These are phyloP conservation scores for Toxonevra muliebris DNA, from an alignment of 2,888 invertebrate species.

Conservation along the genomic window DNA sequence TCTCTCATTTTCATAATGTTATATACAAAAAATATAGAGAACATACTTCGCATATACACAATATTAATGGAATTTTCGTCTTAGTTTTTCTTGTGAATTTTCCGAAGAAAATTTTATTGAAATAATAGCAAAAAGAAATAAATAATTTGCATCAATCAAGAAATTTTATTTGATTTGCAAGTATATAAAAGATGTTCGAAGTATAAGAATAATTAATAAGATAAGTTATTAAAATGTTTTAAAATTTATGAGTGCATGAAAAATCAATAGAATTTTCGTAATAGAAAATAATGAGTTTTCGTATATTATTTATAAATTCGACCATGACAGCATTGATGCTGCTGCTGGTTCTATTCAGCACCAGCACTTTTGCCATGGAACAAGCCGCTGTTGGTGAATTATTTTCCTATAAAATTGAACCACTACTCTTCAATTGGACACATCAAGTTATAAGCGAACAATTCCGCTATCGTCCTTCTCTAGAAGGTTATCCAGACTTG, in stretches of 20 bases:
- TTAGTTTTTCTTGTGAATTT: too few species aligned
- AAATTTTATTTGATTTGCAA: too few species aligned
- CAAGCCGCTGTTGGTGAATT: constrained; percentile 71
- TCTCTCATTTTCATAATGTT: too few species aligned
- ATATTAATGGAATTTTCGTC: too few species aligned
- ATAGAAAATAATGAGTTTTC: constrained; percentile 8
- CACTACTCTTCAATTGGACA: constrained; percentile 83
- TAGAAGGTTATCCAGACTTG: constrained; percentile 82
- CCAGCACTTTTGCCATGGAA: constrained; percentile 39
- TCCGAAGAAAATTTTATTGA: too few species aligned
- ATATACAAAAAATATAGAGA: too few species aligned
- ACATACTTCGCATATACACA: too few species aligned
- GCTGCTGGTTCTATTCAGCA: constrained; percentile 5
- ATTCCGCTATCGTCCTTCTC: constrained; percentile 74
- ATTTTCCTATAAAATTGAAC: constrained; percentile 80
- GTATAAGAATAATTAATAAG: too few species aligned
- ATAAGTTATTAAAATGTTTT: not conserved
- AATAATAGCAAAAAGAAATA: too few species aligned
- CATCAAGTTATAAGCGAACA: constrained; percentile 61
- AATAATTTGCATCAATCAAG: too few species aligned
- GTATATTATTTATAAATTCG: constrained; percentile 9
- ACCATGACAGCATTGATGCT: constrained; percentile 4
- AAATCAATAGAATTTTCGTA: not conserved
- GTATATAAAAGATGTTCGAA: too few species aligned
- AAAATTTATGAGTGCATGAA: not conserved